Base-by-base conservation (phyloP, 2,888 invertebrate species). In the Meloe dianella region DNA sequence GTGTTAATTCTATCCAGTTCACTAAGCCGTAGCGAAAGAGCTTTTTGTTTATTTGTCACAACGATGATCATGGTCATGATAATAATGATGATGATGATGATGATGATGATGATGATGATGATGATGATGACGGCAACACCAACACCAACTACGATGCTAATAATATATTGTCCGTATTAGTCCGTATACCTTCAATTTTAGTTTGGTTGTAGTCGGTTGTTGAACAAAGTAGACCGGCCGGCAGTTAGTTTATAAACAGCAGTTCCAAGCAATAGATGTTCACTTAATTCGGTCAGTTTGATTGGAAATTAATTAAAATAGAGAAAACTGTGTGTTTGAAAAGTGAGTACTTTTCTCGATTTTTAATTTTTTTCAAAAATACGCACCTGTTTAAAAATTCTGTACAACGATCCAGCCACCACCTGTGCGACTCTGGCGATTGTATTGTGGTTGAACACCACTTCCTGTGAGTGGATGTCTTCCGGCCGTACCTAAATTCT, bases 31-130 rank as follows among this genome's bases (percentile, higher is more conserved):
- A 38, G 38, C 38, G 38, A 38, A 38, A 38, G 14, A 38, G 38
- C 38, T 38, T 38, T 38, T 38, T 38, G 14, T 38, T 38, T n/a
- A 38, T 38, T 38, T 38, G 38, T 38, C 38, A 38, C 38, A 38
- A 38, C 38, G 14, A 38, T 38, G 38, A 10, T 38, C 38, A 38
- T 38, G 38, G 14, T 38, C 38, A 14, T 38, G 14, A 38, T 38
- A 14, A 38, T 38, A 6, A n/a, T 38, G 14, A 38, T 38, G 38
- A 38, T 38, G 38, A 38, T 38, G 14, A 3, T 38, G 38, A 14
- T 38, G 38, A 38, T 7, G 38, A 38, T n/a, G 5, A 38, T n/a
- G 32, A 32, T 32, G 32, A 32, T 32, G 32, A 32, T 32, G 32
- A 2, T 9, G 32, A 32, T 32, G 32, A 32, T 9, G 32, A 32